Conservation (phyloP, 2,797 vertebrate species). For the Melopsittacus undulatus region DNA sequence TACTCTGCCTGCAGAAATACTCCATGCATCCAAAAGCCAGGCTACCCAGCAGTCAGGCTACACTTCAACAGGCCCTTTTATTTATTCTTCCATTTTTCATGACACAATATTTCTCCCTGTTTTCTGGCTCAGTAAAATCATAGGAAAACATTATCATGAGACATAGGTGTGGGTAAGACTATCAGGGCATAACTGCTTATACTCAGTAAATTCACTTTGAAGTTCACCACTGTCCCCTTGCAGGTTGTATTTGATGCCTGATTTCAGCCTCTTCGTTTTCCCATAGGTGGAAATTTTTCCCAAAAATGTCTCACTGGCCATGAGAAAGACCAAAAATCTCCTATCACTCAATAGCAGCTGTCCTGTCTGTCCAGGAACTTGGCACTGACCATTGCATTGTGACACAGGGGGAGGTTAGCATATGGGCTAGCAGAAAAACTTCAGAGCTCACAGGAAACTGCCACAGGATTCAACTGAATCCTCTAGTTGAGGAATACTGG, state of each 20-base stretch:
- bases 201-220: background rate
- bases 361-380: background rate
- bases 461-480: background rate
- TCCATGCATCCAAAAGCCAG: background rate
- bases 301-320: background rate
- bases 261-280: background rate
- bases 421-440: background rate
- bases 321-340: background rate
- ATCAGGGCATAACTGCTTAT: rapidly evolving
- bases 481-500: background rate
- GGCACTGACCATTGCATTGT: background rate
- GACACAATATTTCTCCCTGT: background rate
- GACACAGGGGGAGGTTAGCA: background rate
- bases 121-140: background rate
- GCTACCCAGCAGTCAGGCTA: background rate
- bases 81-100: background rate
- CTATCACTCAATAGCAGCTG: background rate
- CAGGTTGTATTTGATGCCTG: background rate
- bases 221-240: rapidly evolving
- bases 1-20: background rate
- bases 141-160: background rate
- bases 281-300: background rate
- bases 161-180: background rate
- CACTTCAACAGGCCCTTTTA: background rate
- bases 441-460: background rate